Conservation (phyloP, 2,113 vertebrate genomes). For the Phaetusa simplex region DNA sequence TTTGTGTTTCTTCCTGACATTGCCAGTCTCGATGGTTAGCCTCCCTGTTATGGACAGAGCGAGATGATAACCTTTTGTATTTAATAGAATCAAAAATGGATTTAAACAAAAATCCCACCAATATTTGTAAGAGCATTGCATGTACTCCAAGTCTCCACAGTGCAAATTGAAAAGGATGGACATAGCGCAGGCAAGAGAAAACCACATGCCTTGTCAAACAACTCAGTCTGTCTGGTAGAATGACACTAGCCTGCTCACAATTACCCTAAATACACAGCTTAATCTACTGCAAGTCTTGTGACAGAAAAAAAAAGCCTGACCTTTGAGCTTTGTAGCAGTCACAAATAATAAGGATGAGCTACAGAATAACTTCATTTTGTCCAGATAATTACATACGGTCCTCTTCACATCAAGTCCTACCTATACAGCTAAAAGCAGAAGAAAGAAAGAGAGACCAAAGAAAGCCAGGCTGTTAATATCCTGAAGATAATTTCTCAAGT, state of each 20-base stretch:
- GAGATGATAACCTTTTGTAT: neutral
- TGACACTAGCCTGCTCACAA: neutral
- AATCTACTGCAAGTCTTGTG: neutral
- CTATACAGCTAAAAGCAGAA: neutral
- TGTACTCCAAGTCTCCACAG: neutral
- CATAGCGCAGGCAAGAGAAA: neutral
- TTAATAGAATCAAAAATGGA: neutral
- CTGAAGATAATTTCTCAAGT: neutral
- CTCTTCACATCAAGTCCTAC: neutral
- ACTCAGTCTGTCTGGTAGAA: neutral
- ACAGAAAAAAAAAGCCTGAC: neutral
- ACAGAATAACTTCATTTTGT: neutral
- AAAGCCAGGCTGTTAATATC: neutral
- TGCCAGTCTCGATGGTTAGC: neutral
- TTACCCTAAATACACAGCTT: slow-evolving; percentile 1
- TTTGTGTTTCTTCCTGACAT: neutral
- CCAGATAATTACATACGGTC: neutral
- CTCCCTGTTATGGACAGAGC: neutral
- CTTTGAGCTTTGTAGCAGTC: neutral
- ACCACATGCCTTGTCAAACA: neutral
- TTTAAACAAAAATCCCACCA: neutral
- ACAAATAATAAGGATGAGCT: slow-evolving; percentile 2
- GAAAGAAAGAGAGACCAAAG: neutral
- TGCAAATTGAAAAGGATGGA: neutral
- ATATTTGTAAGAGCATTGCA: neutral